Conservation (phyloP, 2,113 vertebrate genomes). For the Coregonus clupeaformis region DNA sequence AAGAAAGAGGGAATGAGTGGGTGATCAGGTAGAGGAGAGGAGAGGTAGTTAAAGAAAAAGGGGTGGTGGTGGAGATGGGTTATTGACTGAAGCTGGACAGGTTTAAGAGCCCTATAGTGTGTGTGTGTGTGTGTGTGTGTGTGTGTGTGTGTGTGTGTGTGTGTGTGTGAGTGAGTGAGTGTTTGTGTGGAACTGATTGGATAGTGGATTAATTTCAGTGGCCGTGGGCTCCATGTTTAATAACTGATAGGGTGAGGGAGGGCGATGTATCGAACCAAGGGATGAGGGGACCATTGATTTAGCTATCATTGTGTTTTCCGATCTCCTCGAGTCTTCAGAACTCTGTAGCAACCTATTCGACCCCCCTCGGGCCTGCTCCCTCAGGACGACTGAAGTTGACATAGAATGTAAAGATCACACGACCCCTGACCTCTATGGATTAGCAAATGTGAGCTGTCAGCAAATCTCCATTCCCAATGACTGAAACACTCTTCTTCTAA, state of each 20-base stretch:
- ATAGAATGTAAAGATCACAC: conserved; percentile 50
- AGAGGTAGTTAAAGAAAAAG: too few relatives aligned
- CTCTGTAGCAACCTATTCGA: not conserved
- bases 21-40: too few relatives aligned
- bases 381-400: conserved; percentile 44
- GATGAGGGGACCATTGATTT: conserved; percentile 50
- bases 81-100: too few relatives aligned
- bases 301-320: conserved; percentile 53
- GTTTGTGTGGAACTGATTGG: conserved; percentile 19
- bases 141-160: not conserved
- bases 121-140: too few relatives aligned
- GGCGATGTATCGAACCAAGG: conserved; percentile 28
- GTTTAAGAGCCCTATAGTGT: too few relatives aligned
- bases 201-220: conserved; percentile 40
- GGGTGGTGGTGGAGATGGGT: too few relatives aligned
- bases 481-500: conserved; percentile 19
- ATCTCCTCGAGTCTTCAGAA: not conserved
- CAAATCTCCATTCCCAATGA: conserved; percentile 55
- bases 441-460: conserved; percentile 47
- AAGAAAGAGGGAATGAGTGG: too few relatives aligned
- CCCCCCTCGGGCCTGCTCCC: conserved; percentile 20
- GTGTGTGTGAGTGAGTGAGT: too few relatives aligned
- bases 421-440: conserved; percentile 56
- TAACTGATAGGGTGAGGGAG: conserved; percentile 35
- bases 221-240: conserved; percentile 39